phyloP scores from a whole-genome alignment of 2,113 vertebrate species.

The Nicator chloris region DNA sequence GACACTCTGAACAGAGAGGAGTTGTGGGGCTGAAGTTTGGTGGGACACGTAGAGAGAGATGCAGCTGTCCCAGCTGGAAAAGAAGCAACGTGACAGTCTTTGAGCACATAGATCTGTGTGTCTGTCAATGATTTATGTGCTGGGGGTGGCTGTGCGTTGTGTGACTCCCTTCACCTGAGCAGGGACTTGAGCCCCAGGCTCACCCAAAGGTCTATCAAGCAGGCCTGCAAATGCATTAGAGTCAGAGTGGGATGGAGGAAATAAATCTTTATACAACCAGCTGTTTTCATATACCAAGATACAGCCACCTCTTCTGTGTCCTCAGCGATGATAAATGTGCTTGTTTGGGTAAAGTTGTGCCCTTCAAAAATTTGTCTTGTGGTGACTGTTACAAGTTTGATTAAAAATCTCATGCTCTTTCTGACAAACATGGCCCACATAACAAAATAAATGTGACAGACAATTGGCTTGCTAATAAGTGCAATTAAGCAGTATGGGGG shows the following conservation, averaged over 20 bases:
- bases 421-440: background rate
- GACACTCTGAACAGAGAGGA: background rate
- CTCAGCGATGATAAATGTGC: background rate
- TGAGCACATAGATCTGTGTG: background rate
- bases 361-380: constrained; percentile 5
- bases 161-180: background rate
- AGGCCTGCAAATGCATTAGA: background rate
- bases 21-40: background rate
- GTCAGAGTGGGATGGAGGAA: background rate
- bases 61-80: background rate
- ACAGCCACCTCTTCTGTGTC: background rate
- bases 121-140: background rate
- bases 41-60: background rate
- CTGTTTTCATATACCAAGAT: background rate
- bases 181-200: background rate
- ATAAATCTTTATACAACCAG: background rate
- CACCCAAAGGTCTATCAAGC: background rate
- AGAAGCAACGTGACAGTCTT: background rate
- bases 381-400: background rate
- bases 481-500: constrained; percentile 33
- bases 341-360: background rate
- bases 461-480: constrained; percentile 10
- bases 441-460: constrained; percentile 10
- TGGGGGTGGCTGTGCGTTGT: background rate
- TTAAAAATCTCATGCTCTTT: background rate